Evolutionary conservation across 2,888 invertebrate species (phyloP), one percentile per base, ranked within the genome.

Genomic region (Andrena fulva): DNA sequence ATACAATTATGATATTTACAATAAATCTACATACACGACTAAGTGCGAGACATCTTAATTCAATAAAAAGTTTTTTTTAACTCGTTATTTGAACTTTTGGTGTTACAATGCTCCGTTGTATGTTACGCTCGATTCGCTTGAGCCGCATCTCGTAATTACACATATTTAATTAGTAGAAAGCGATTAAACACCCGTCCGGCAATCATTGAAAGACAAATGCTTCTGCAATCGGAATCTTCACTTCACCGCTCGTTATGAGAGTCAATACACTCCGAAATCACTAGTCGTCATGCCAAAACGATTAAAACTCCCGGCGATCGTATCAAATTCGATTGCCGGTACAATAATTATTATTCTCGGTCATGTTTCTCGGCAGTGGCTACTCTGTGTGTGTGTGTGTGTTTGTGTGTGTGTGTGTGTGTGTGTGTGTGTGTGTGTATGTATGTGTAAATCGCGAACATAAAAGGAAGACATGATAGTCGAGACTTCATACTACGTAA

Each of bases 1-100:
- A 84, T 88, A 90, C 89, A 89, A 81, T 88, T 73, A 78, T 75
- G 60, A 80, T 89, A 89, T 89, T 87, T 90, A 89, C 89, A 89
- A 83, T 74, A 66, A 85, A 80, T 81, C 76, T 88, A 87, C 82
- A 87, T 73, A 78, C 31, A 77, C 48, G 72, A 80, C 80, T 84
- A 80, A 84, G 63, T 74, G 54, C 66, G 67, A 64, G 67, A 77
- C 66, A 80, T 77, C 70, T 84, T 77, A 78, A 83, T 74, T 72
- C 60, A 74, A 86, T 80, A 80, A 82, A 86, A 84, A 76, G 66
- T 83, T 82, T 73, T 82, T 73, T 72, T 80, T 80, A 84, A 80
- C 67, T 71, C 50, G 71, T 82, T 67, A 75, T 82, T 87, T 85
- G 77, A 87, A 89, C 77, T 87, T 84, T 82, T 77, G 88, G 82